Evolutionary conservation across 1,140 invertebrate species (phyloP), one percentile per base, ranked within the genome.

Genomic region (Rhagoletis zephyria): DNA sequence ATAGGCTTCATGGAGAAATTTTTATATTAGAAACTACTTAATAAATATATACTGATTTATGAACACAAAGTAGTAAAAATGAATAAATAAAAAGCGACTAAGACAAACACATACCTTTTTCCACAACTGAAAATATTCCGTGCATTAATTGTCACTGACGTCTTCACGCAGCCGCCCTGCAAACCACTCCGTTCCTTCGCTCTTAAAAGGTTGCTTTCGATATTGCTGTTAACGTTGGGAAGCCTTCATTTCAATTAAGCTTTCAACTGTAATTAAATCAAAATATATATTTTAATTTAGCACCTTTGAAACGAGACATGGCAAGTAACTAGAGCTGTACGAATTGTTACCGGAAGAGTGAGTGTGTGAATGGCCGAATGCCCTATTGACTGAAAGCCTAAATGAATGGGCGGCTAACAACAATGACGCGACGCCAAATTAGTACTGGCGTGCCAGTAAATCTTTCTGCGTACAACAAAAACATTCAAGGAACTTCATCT

Each of bases 191-290:
- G 16, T 48, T 48, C 4, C n/a, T 74, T n/a, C 10, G 30, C 19
- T 30, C 30, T 30, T 30, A 56, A 56, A 42, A 42, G 67, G 42
- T 56, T 56, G 51, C 42, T 42, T 42, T 3, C 45, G 45, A 45
- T 74, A 74, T 74, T 74, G 14, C 40, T 45, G 40, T 74, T 74
- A 42, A 74, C 67, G 42, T 74, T 74, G 45, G 40, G 1, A 74
- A 74, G 42, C 67, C 40, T 74, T 48, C 42, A 74, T 74, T 74
- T 74, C 40, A 74, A 74, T 74, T 74, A 74, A 74, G 67, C 42
- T 74, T 74, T 74, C 67, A 74, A 74, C 67, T 45, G 67, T 74
- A 74, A 74, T 74, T 45, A 74, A 74, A 74, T 74, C 67, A 45
- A 74, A 74, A 45, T 45, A 74, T 45, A 48, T 7, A 74, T 74